These are phyloP conservation scores for Phorcus lineatus DNA, from an alignment of 2,888 invertebrate genomes.

Conservation along the genomic window DNA sequence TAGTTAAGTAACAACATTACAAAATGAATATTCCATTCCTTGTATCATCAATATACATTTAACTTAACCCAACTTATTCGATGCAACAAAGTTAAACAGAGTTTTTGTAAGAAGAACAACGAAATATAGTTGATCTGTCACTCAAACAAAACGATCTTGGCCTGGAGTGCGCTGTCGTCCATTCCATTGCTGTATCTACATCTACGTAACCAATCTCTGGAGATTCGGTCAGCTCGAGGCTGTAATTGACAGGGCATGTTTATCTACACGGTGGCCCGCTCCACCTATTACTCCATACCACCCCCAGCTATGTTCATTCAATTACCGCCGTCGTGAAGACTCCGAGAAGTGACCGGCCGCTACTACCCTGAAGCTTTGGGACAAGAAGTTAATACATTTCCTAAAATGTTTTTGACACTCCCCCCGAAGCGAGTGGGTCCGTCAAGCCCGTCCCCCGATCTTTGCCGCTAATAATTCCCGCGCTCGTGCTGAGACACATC, in stretches of 20 bases:
- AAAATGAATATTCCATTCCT: no score
- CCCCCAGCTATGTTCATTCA: conserved; percentile 13
- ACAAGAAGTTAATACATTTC: conserved; percentile 10
- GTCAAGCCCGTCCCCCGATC: conserved; percentile 2
- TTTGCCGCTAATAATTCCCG: conserved; percentile 7
- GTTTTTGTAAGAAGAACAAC: no score
- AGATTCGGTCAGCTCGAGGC: background rate
- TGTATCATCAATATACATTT: no score
- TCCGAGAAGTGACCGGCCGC: background rate
- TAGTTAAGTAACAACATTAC: no score
- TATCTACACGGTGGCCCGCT: background rate
- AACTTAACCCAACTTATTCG: no score
- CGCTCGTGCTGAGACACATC: background rate
- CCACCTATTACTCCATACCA: background rate
- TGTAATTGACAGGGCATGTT: conserved; percentile 4
- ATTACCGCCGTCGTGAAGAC: background rate
- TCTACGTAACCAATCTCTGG: background rate
- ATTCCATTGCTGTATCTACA: background rate
- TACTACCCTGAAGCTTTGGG: background rate
- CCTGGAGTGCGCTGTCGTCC: no score
- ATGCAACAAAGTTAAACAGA: no score
- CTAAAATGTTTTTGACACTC: conserved; percentile 4
- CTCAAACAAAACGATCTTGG: no score
- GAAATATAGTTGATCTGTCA: no score
- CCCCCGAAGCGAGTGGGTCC: background rate